phyloP scores from a whole-genome alignment of 2,797 vertebrate genomes.

The Thamnophis elegans region DNA sequence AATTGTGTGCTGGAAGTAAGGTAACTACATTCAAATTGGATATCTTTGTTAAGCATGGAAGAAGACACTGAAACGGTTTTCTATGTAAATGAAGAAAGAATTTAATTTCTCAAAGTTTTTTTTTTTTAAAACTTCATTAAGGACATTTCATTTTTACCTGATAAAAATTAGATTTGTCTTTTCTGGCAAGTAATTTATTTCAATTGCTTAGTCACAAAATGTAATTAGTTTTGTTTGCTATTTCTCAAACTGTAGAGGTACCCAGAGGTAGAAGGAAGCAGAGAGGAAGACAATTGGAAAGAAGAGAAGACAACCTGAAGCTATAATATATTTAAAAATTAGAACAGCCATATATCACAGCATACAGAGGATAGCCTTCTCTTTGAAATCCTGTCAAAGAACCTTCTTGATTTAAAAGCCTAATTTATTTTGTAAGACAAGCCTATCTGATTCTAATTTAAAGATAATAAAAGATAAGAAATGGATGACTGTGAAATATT shows the following conservation, averaged over 20 bases:
- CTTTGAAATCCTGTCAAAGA: neutral
- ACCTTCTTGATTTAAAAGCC: neutral
- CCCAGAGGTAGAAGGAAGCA: neutral
- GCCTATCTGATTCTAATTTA: neutral
- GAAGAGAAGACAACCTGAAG: neutral
- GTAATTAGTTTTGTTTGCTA: neutral
- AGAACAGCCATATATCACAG: neutral
- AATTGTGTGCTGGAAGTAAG: neutral
- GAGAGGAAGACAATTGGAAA: neutral
- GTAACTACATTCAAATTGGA: neutral
- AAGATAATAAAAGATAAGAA: neutral
- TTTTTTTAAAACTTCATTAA: neutral
- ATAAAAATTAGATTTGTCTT: neutral
- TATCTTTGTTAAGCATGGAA: neutral
- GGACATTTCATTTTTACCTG: neutral
- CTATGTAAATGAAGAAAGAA: neutral
- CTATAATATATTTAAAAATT: neutral
- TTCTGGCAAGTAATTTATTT: neutral
- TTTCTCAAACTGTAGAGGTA: neutral
- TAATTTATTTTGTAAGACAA: neutral
- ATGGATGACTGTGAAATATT: neutral
- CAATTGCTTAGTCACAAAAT: neutral
- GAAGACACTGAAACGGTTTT: neutral
- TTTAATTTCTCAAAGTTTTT: neutral
- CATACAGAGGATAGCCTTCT: neutral